phyloP scores from a whole-genome alignment of 1,140 invertebrate species.

The Acromyrmex echinatior region DNA sequence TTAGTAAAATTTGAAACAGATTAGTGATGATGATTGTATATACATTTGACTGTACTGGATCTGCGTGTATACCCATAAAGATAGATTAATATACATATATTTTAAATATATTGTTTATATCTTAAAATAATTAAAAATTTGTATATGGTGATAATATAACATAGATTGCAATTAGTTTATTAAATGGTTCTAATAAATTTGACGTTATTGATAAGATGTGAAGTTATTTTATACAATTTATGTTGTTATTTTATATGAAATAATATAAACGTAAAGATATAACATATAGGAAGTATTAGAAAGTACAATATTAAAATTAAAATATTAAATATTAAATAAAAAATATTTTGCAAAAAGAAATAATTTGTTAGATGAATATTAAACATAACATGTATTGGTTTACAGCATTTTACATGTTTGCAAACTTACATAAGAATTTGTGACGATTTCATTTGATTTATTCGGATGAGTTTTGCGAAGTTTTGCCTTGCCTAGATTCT shows the following conservation, averaged over 20 bases:
- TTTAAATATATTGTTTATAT: neutral
- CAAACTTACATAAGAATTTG: slow-evolving; percentile 81
- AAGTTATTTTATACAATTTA: neutral
- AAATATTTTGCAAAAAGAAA: neutral
- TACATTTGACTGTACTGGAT: neutral
- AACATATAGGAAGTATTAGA: neutral
- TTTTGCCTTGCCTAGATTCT: slow-evolving; percentile 69
- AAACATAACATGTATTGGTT: slow-evolving; percentile 4
- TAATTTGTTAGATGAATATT: neutral
- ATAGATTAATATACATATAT: slow-evolving; percentile 11
- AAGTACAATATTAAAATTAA: neutral
- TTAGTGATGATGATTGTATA: neutral
- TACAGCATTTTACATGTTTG: neutral
- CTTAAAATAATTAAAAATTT: neutral
- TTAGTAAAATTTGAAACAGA: neutral
- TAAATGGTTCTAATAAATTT: neutral
- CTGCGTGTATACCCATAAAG: neutral
- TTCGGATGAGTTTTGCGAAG: slow-evolving; percentile 68
- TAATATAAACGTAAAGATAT: neutral
- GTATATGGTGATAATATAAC: neutral
- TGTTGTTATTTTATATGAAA: neutral
- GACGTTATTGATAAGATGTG: neutral
- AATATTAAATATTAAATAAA: neutral
- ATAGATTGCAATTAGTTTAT: neutral
- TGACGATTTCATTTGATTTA: slow-evolving; percentile 69